Percentiles rank a stretch among this genome's conserved stretches.
Conservation (phyloP, 1,140 invertebrate genomes). For the Drosophila serrata region DNA sequence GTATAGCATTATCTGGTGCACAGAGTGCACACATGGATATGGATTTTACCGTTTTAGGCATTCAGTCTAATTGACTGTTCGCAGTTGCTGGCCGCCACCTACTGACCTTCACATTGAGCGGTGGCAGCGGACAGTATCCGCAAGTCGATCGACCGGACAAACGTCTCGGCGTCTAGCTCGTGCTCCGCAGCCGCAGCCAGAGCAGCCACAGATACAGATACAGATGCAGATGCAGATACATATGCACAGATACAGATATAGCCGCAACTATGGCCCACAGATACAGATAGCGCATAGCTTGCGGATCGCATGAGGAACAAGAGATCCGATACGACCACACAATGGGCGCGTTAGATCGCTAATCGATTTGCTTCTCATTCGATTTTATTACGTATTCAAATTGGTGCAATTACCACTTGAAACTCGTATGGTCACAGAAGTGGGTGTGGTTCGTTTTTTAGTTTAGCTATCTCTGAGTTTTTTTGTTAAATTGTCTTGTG, state of each 20-base stretch:
- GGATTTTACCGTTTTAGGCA: slow-evolving; percentile 75
- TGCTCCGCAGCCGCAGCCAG: slow-evolving; percentile 28
- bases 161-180: slow-evolving; percentile 69
- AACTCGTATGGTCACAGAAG: slow-evolving; percentile 77
- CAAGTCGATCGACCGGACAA: slow-evolving; percentile 72
- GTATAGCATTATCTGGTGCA: slow-evolving; percentile 44
- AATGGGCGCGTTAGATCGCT: slow-evolving; percentile 83
- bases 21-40: slow-evolving; percentile 52
- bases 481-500: slow-evolving; percentile 75
- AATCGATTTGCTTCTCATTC: slow-evolving; percentile 83
- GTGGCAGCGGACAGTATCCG: slow-evolving; percentile 67
- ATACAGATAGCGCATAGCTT: slow-evolving; percentile 11
- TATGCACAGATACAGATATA: slow-evolving; percentile 11
- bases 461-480: slow-evolving; percentile 41
- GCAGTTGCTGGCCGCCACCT: slow-evolving; percentile 76
- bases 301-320: slow-evolving; percentile 24
- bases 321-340: slow-evolving; percentile 67
- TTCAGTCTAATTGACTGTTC: slow-evolving; percentile 77
- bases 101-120: slow-evolving; percentile 82
- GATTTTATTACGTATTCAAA: slow-evolving; percentile 83
- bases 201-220: too few relatives aligned
- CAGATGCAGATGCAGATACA: slow-evolving; percentile 10
- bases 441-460: slow-evolving; percentile 71
- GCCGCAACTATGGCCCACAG: slow-evolving; percentile 10
- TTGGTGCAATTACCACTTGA: slow-evolving; percentile 82